These are phyloP conservation scores for Drosophila takahashii DNA, from an alignment of 1,140 invertebrate species.

Conservation along the genomic window DNA sequence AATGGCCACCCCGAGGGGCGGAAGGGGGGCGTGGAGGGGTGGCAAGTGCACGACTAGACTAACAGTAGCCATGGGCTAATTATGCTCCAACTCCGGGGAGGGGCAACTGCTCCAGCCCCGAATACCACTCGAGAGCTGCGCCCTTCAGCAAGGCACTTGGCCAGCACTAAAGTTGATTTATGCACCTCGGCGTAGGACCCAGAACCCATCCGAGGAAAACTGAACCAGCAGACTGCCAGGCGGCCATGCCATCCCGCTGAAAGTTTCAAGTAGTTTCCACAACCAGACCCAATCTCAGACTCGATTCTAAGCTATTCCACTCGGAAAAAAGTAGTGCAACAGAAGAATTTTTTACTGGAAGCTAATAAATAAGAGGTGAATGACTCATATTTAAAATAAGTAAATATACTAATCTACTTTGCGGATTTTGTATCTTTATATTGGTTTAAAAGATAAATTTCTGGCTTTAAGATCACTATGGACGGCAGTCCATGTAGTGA, in stretches of 20 bases:
- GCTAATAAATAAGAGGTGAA: background rate
- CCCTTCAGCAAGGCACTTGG: conserved; percentile 72
- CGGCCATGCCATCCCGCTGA: conserved; percentile 48
- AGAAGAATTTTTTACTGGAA: background rate
- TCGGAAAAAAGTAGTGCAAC: background rate
- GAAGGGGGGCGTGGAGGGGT: background rate
- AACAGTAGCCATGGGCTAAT: conserved; percentile 72
- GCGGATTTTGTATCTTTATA: too few species aligned
- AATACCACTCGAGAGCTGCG: conserved; percentile 49
- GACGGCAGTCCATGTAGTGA: too few species aligned
- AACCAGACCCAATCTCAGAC: background rate
- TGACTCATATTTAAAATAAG: background rate
- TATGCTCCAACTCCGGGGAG: conserved; percentile 44
- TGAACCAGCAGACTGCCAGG: conserved; percentile 60
- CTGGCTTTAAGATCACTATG: too few species aligned
- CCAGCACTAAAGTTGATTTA: conserved; percentile 73
- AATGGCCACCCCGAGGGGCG: conserved; percentile 56
- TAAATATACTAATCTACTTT: too few species aligned
- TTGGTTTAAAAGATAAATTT: too few species aligned
- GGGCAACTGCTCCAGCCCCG: conserved; percentile 3
- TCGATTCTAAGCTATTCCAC: background rate
- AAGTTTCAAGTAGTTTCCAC: conserved; percentile 57
- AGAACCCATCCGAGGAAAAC: background rate
- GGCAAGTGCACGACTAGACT: conserved; percentile 45
- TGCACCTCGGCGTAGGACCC: conserved; percentile 36